Percentiles rank a stretch among this genome's conserved stretches.
Evolutionary conservation across 2,797 vertebrate genomes (phyloP).

Genomic region (Gymnopithys bicolor): DNA sequence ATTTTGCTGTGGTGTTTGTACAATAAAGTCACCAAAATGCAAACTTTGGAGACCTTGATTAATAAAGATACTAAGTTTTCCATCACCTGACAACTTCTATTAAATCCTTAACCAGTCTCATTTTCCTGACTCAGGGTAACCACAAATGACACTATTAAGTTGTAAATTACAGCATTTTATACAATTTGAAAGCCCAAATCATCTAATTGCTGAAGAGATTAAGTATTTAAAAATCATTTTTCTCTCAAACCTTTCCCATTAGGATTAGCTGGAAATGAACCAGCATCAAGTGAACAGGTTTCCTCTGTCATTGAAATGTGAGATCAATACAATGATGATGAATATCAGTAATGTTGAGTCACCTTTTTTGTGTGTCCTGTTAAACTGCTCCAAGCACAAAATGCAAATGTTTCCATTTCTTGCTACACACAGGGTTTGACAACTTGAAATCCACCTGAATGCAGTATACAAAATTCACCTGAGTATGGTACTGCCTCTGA

Average conservation of each 20-base stretch:
- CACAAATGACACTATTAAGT: neutral
- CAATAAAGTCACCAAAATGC: neutral
- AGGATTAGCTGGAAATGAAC: constrained; percentile 32
- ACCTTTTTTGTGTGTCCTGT: neutral
- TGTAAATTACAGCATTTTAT: neutral
- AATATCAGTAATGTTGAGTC: neutral
- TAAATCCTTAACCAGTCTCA: neutral
- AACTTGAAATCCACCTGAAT: neutral
- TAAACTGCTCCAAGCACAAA: neutral
- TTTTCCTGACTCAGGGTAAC: constrained; percentile 7
- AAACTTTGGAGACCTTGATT: neutral
- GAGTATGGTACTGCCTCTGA: neutral
- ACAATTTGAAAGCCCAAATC: neutral
- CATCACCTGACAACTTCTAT: neutral
- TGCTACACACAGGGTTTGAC: neutral
- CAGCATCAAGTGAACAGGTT: neutral
- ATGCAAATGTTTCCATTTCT: neutral
- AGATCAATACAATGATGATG: constrained; percentile 15
- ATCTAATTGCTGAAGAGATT: neutral
- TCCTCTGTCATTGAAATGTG: neutral
- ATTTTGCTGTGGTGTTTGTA: neutral
- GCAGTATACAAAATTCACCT: neutral
- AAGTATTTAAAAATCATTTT: constrained; percentile 32
- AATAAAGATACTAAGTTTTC: neutral
- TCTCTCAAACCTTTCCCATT: constrained; percentile 5